Evolutionary conservation across 2,113 vertebrate species (phyloP).

Genomic region (Oreochromis spilurus): DNA sequence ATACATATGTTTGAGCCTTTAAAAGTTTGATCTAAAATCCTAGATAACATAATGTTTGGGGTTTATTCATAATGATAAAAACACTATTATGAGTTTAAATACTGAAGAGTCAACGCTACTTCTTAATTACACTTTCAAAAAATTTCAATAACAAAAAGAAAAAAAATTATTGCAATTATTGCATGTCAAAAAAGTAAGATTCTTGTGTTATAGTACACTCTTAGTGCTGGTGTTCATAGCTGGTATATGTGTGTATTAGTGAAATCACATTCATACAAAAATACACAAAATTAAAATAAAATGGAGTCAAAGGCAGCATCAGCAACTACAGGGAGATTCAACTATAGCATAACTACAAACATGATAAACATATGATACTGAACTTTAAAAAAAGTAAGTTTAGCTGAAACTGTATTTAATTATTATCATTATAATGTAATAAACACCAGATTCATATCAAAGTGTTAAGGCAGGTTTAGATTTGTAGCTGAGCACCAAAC

Average conservation of each 20-base stretch:
- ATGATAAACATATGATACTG: not conserved
- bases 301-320: not conserved
- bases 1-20: not conserved
- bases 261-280: not conserved
- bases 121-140: not conserved
- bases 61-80: not conserved
- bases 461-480: not conserved
- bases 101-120: rapidly evolving
- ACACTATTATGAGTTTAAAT: not conserved
- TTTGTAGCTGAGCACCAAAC: not conserved
- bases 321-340: not conserved
- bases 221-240: not conserved
- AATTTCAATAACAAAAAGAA: not conserved
- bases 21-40: not conserved
- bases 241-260: not conserved
- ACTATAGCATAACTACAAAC: not conserved
- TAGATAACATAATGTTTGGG: not conserved
- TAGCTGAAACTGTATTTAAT: not conserved
- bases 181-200: not conserved
- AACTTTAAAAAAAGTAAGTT: not conserved
- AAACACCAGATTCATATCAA: not conserved
- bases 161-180: not conserved
- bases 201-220: not conserved
- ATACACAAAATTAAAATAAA: not conserved
- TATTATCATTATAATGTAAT: not conserved